phyloP scores from a whole-genome alignment of 2,113 vertebrate genomes.

The Piliocolobus tephrosceles region DNA sequence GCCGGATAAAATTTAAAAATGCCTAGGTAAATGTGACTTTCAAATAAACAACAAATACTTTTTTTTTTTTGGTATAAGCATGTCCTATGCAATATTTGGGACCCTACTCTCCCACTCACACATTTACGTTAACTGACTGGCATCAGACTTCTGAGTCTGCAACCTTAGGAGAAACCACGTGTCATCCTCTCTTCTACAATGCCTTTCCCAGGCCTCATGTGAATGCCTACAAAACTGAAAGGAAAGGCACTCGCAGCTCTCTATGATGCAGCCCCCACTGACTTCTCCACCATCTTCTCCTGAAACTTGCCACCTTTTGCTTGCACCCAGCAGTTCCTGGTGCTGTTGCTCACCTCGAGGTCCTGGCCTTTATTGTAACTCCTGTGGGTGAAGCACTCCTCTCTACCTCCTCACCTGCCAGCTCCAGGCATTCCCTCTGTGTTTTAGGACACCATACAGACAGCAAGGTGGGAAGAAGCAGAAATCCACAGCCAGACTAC shows the following conservation, averaged over 20 bases:
- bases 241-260: background rate
- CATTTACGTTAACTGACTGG: background rate
- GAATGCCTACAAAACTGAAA: background rate
- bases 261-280: rapidly evolving
- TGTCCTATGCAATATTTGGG: background rate
- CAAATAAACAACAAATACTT: background rate
- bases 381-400: background rate
- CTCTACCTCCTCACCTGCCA: background rate
- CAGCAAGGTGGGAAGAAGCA: background rate
- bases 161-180: background rate
- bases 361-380: background rate
- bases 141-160: background rate
- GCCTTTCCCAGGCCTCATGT: background rate
- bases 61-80: background rate
- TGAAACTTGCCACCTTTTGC: too few relatives aligned
- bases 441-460: background rate
- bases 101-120: too few relatives aligned
- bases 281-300: background rate
- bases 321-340: background rate
- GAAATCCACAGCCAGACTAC: background rate
- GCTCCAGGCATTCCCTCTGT: background rate
- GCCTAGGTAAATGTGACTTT: background rate
- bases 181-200: background rate
- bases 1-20: slow-evolving; percentile 1
- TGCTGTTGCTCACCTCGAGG: background rate